Evolutionary conservation across 2,797 vertebrate species (phyloP), one percentile per base, ranked within the genome.

Genomic region (Chrosomus eos): DNA sequence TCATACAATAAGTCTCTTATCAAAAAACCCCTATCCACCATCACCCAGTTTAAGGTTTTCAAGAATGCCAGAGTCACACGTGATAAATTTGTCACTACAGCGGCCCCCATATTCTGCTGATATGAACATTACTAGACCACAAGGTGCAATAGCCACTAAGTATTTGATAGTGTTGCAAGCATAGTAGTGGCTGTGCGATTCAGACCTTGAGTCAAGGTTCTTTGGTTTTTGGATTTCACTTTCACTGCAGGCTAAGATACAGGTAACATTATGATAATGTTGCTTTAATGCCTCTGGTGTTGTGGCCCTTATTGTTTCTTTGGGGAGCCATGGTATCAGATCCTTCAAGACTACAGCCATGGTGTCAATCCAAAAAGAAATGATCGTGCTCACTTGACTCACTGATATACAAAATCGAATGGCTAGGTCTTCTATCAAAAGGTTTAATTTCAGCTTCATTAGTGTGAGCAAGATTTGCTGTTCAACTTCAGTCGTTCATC

Each of bases 101-200:
- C 38, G 40, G 3, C 83, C 83, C 43, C 51, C 76, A 73, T 80
- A 80, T 60, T 36, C 38, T 36, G n/a, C 40, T 9, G 82, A 84
- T 18, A 70, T 70, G 16, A 84, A 84, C 60, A 70, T 77, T 26
- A 81, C 26, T 7, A 45, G n/a, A 45, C 64, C n/a, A 58, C 31
- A 53, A 7, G 84, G 21, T 55, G 68, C 53, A 48, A 74, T 14
- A 36, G 62, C 55, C 2, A 78, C 45, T 26, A 84, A 48, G 55
- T 78, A 84, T n/a, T 58, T 84, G 3, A 66, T 38, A 26, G 74
- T 85, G 40, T 64, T 64, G 36, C 9, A 28, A 31, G 45, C 9
- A 13, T 85, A 64, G n/a, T 53, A 38, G 38, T 85, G 36, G 33
- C 53, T 85, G 84, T 51, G 81, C 11, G 67, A 72, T 26, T 72